Conservation (phyloP, 2,888 invertebrate genomes). For the Ennomos erosarius region DNA sequence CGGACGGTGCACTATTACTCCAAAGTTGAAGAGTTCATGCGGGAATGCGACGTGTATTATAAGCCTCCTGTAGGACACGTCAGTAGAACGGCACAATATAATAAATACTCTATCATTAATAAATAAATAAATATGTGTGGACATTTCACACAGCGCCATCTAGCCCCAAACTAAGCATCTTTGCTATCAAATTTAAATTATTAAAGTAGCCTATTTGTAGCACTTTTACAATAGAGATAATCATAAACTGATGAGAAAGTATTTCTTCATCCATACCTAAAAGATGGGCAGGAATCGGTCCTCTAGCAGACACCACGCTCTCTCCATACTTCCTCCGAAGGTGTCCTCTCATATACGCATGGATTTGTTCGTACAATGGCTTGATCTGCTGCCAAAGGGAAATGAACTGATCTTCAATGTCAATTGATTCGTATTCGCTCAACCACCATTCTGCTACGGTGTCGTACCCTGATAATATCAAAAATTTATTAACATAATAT, state of each 20-base stretch:
- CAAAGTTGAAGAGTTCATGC: too few species aligned
- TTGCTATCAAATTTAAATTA: too few species aligned
- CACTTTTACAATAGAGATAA: not conserved
- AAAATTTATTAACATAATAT: too few species aligned
- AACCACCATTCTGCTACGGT: conserved; percentile 90
- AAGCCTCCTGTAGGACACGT: too few species aligned
- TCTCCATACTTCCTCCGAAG: conserved; percentile 89
- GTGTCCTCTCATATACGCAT: conserved; percentile 91
- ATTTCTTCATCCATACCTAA: conserved; percentile 74
- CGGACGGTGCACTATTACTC: too few species aligned
- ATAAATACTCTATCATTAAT: too few species aligned
- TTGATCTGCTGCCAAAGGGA: conserved; percentile 90
- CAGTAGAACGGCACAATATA: too few species aligned
- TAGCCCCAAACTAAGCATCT: too few species aligned
- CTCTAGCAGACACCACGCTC: conserved; percentile 85
- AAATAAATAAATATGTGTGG: too few species aligned
- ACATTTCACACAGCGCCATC: too few species aligned
- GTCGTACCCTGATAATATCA: conserved; percentile 83
- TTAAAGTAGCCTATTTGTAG: too few species aligned
- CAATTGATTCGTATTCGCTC: conserved; percentile 87
- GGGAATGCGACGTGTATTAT: too few species aligned
- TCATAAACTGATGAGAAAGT: not conserved
- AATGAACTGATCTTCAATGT: conserved; percentile 88
- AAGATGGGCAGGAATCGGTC: conserved; percentile 92
- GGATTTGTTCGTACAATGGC: conserved; percentile 93